These are phyloP conservation scores for Nannoperca obscura DNA, from an alignment of 2,797 vertebrate genomes.

Conservation along the genomic window DNA sequence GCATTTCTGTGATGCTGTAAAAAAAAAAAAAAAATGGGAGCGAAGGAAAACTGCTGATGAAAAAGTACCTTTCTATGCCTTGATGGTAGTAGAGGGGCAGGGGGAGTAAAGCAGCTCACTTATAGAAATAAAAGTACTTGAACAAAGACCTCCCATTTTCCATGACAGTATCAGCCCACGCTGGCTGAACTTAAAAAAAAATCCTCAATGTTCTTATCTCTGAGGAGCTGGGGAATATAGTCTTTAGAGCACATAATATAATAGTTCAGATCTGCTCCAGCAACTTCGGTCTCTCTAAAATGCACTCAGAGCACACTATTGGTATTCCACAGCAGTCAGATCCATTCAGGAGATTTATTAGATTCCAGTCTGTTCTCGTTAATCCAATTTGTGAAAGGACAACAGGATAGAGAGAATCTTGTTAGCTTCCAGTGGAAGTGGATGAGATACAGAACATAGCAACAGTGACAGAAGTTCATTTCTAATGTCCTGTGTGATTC, in stretches of 20 bases:
- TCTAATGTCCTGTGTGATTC: constrained; percentile 49
- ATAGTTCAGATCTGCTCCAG: constrained; percentile 70
- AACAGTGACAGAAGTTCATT: constrained; percentile 53
- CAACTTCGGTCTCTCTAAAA: constrained; percentile 66
- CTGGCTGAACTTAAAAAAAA: constrained; percentile 61
- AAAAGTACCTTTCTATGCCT: constrained; percentile 55
- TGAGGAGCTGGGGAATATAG: constrained; percentile 50
- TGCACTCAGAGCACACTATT: constrained; percentile 59
- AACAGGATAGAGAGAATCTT: constrained; percentile 67
- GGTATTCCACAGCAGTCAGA: constrained; percentile 72
- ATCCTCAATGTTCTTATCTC: constrained; percentile 53
- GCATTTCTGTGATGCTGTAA: constrained; percentile 18
- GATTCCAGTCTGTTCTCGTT: constrained; percentile 72
- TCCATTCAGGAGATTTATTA: constrained; percentile 74
- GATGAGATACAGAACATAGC: constrained; percentile 55
- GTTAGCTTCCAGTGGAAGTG: constrained; percentile 66
- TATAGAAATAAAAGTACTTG: constrained; percentile 55
- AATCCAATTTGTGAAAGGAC: constrained; percentile 78
- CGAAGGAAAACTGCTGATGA: constrained; percentile 29
- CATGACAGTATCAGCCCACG: constrained; percentile 66
- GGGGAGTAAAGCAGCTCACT: constrained; percentile 58
- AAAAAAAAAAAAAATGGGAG: constrained; percentile 17
- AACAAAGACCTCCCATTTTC: constrained; percentile 72
- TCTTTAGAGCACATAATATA: constrained; percentile 56
- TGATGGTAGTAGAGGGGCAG: constrained; percentile 57